phyloP scores from a whole-genome alignment of 2,888 invertebrate genomes.

The Julus scandinavius region DNA sequence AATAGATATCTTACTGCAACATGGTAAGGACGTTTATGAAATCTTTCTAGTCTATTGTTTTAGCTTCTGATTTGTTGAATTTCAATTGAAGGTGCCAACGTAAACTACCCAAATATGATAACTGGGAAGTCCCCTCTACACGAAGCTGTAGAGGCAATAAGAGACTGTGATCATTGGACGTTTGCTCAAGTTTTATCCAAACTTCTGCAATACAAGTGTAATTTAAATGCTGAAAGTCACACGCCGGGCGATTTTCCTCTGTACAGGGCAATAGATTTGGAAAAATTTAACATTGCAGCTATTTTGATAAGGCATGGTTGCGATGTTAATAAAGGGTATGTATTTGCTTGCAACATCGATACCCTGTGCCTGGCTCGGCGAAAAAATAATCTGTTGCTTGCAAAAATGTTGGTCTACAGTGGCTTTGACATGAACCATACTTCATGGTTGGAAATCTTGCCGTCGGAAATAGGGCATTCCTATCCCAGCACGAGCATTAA shows the following conservation, averaged over 20 bases:
- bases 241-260: constrained; percentile 69
- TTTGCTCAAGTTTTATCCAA: constrained; percentile 71
- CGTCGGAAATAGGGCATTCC: constrained; percentile 61
- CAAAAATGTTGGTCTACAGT: constrained; percentile 66
- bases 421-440: constrained; percentile 64
- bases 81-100: constrained; percentile 69
- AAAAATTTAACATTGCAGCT: constrained; percentile 70
- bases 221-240: constrained; percentile 67
- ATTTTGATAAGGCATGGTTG: constrained; percentile 73
- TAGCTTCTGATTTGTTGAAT: neutral
- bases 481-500: constrained; percentile 54
- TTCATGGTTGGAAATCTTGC: constrained; percentile 63
- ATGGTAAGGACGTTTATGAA: constrained; percentile 67
- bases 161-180: constrained; percentile 66
- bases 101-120: constrained; percentile 70
- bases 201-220: constrained; percentile 68
- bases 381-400: constrained; percentile 60
- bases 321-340: constrained; percentile 73
- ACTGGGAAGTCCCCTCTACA: constrained; percentile 73
- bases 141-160: constrained; percentile 72
- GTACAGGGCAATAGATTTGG: constrained; percentile 69
- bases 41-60: neutral
- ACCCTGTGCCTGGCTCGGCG: constrained; percentile 61
- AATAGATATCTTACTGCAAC: constrained; percentile 70
- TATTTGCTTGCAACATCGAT: constrained; percentile 69